Base-by-base conservation (phyloP, 2,113 vertebrate genomes). In the Cepphus grylle region DNA sequence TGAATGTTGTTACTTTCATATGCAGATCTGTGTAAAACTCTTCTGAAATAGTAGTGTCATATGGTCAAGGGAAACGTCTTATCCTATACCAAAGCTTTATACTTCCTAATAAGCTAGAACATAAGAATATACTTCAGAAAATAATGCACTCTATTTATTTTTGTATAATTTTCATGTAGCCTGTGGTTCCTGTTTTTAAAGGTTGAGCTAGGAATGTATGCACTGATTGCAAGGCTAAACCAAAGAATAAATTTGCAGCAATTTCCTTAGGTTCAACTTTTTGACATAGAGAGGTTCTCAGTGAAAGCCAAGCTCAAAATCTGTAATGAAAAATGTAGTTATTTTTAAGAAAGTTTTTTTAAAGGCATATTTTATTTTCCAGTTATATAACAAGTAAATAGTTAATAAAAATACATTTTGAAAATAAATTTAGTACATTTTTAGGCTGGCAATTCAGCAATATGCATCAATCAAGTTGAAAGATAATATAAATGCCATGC, bases 401-500 rank as follows among this genome's bases (percentile, higher is more conserved):
- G 58, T 94, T 96, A 97, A 93, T 88, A 84, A 63, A 97, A 97
- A 96, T 85, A 81, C 26, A 92, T 81, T 94, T 94, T 92, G 40
- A 86, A 96, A 98, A 91, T 83, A 92, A 77, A 88, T 90, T 47
- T 94, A 82, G 66, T 62, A 73, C 19, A 42, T 66, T 95, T 96
- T 93, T 40, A 36, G 70, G 86, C 84, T 97, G 89, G 95, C 89
- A 97, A 74, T 53, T 97, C 86, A 96, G 94, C 86, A 97, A 97
- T 90, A 91, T 76, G 43, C 77, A 97, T 97, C 91, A 88, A 72
- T 97, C 97, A 96, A 42, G 10, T 4, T 96, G 93, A 98, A 92
- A 97, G 95, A 96, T 90, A 98, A 93, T 81, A 92, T 95, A 98
- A 97, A 97, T 87, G 32, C 26, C 14, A 77, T 86, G 63, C 36